These are phyloP conservation scores for Dasypolia templi DNA, from an alignment of 2,888 invertebrate species.

Conservation along the genomic window DNA sequence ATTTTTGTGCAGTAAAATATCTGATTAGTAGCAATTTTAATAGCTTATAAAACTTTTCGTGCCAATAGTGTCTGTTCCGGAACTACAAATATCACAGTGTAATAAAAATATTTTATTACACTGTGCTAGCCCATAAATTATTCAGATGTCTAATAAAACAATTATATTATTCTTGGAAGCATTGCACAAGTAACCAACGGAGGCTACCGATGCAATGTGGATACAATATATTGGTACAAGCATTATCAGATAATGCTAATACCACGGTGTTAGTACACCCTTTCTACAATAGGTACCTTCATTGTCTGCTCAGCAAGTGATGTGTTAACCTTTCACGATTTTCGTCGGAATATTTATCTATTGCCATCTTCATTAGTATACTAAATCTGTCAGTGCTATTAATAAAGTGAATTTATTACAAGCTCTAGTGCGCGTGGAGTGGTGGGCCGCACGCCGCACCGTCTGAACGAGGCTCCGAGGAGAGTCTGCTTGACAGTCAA, in stretches of 20 bases:
- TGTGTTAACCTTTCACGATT: conserved; percentile 36
- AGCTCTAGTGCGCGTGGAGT: conserved; percentile 53
- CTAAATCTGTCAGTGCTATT: conserved; percentile 57
- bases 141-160: conserved; percentile 29
- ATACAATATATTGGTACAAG: conserved; percentile 21
- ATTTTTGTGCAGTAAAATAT: conserved; percentile 61
- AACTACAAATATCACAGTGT: conserved; percentile 24
- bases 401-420: conserved; percentile 56
- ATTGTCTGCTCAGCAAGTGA: conserved; percentile 9
- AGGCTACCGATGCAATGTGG: too few species aligned
- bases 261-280: not conserved
- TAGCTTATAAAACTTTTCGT: conserved; percentile 49
- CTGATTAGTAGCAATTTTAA: conserved; percentile 56
- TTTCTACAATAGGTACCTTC: not conserved
- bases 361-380: conserved; percentile 41
- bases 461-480: conserved; percentile 60
- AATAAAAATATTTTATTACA: conserved; percentile 42
- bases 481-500: conserved; percentile 64
- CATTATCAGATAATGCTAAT: conserved; percentile 4
- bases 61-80: conserved; percentile 27
- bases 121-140: conserved; percentile 16
- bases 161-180: conserved; percentile 21
- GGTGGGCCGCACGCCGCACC: conserved; percentile 26
- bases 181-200: not conserved
- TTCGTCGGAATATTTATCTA: conserved; percentile 28